Evolutionary conservation across 2,113 vertebrate species (phyloP).

Genomic region (Patagioenas fasciata): DNA sequence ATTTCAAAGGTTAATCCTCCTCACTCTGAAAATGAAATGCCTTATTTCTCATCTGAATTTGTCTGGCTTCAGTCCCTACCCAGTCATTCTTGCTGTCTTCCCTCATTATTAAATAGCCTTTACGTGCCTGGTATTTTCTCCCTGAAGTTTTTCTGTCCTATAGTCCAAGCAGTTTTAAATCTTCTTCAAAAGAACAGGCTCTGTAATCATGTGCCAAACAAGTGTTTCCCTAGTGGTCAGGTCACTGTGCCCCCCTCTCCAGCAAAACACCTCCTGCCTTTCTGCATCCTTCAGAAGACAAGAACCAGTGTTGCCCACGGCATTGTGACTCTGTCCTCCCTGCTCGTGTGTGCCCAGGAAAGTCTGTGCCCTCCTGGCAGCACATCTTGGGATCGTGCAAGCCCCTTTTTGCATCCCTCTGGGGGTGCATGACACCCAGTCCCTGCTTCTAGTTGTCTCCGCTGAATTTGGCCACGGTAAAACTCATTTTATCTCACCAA

Average conservation of each 20-base stretch:
- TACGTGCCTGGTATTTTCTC: neutral
- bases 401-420: neutral
- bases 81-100: neutral
- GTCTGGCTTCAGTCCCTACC: neutral
- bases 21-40: neutral
- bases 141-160: neutral
- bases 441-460: neutral
- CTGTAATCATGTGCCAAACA: neutral
- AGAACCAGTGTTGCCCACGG: rapidly evolving
- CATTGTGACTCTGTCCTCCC: neutral
- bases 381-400: rapidly evolving
- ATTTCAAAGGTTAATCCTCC: slow-evolving; percentile 38
- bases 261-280: neutral
- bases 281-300: neutral
- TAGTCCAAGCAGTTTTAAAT: neutral
- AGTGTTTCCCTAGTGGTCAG: rapidly evolving
- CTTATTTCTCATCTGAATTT: slow-evolving; percentile 11
- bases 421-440: neutral
- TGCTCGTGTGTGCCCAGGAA: neutral
- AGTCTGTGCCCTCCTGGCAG: neutral
- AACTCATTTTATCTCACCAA: neutral
- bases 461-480: neutral
- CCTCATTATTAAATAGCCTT: neutral
- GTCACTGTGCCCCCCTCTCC: neutral
- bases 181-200: neutral